A percentile compares a stretch with the other conserved stretches of the same genome.
Evolutionary conservation across 2,113 vertebrate species (phyloP).

Genomic region (Carassius carassius): DNA sequence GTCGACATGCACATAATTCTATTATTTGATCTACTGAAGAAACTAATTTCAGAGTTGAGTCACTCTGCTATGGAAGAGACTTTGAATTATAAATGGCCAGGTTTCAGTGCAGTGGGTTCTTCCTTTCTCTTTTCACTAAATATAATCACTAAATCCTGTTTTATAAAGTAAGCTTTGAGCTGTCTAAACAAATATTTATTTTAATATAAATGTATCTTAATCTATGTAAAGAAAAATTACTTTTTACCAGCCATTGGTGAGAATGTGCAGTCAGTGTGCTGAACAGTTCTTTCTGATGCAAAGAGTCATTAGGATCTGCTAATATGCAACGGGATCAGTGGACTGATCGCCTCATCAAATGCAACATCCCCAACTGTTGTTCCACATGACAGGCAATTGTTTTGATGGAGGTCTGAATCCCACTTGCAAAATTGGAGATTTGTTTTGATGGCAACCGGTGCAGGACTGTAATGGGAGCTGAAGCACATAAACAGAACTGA

Average conservation of each 20-base stretch:
- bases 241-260: background rate
- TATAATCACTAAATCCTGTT: no score
- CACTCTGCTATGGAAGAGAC: no score
- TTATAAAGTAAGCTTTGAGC: no score
- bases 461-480: conserved; percentile 14
- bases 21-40: no score
- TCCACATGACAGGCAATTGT: conserved; percentile 25
- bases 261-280: background rate
- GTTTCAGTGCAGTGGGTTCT: no score
- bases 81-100: no score
- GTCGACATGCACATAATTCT: no score
- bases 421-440: conserved; percentile 33
- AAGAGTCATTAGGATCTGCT: conserved; percentile 23
- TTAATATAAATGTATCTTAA: background rate
- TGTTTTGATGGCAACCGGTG: conserved; percentile 15
- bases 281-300: background rate
- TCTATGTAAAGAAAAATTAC: background rate
- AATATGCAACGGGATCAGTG: background rate
- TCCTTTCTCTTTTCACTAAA: no score
- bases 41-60: no score
- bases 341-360: conserved; percentile 39
- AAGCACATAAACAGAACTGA: conserved; percentile 9
- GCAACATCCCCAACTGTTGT: conserved; percentile 25
- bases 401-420: conserved; percentile 38
- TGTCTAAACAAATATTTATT: background rate